phyloP scores from a whole-genome alignment of 1,140 invertebrate genomes.

The Condylostylus longicornis region DNA sequence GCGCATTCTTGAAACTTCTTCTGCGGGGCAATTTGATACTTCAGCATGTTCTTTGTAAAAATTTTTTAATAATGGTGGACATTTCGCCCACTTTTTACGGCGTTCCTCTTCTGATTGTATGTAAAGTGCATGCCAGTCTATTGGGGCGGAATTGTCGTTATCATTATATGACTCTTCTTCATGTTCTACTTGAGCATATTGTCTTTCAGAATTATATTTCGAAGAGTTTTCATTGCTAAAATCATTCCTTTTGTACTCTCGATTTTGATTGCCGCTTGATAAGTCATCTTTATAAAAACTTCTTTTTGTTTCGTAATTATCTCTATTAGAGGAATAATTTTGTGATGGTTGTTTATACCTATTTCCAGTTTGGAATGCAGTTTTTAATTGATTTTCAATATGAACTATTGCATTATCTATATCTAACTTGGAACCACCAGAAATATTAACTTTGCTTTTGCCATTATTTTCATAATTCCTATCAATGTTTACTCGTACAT shows the following conservation, averaged over 20 bases:
- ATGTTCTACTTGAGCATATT: no score
- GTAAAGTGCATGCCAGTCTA: no score
- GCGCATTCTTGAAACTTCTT: conserved; percentile 46
- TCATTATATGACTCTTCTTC: no score
- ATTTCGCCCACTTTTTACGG: conserved; percentile 42
- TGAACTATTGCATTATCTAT: not conserved
- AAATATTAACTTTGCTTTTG: not conserved
- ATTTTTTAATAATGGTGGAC: conserved; percentile 56
- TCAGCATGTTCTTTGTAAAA: conserved; percentile 69
- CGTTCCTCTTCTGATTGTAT: conserved; percentile 37
- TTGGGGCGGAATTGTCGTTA: no score
- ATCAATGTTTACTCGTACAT: not conserved
- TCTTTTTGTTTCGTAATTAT: not conserved
- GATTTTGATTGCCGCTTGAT: not conserved
- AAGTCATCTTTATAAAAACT: not conserved
- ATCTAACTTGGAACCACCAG: not conserved
- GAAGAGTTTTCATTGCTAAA: no score
- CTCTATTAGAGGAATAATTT: not conserved
- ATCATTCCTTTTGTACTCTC: not conserved
- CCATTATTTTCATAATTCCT: not conserved
- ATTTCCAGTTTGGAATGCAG: not conserved
- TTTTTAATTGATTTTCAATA: not conserved
- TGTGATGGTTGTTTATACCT: not conserved
- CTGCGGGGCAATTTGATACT: conserved; percentile 45
- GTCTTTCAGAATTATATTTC: no score